phyloP scores from a whole-genome alignment of 2,797 vertebrate species.

The Euthynnus affinis region DNA sequence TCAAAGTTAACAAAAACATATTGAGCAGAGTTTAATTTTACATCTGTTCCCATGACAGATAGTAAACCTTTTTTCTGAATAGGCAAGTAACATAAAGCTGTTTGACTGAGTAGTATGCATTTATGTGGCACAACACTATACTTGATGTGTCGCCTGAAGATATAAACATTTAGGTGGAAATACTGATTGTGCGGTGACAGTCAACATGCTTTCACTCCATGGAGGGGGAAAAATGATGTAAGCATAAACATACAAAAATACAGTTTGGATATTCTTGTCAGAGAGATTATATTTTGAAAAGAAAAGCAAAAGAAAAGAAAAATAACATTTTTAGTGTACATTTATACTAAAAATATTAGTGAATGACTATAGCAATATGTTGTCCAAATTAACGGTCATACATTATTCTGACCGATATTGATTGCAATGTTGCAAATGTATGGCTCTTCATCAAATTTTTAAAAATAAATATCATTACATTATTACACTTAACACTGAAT shows the following conservation, averaged over 20 bases:
- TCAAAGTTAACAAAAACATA: conserved; percentile 50
- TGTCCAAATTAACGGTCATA: neutral
- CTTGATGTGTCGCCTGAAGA: conserved; percentile 52
- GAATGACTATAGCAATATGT: neutral
- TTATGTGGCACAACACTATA: conserved; percentile 42
- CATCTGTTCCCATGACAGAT: conserved; percentile 49
- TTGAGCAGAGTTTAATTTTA: conserved; percentile 47
- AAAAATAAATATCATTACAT: conserved; percentile 14
- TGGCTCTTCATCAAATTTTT: neutral
- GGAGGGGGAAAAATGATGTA: conserved; percentile 2
- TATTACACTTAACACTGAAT: neutral
- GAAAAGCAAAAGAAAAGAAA: conserved; percentile 15
- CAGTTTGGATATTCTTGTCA: conserved; percentile 5
- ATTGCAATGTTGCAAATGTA: conserved; percentile 6
- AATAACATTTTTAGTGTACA: neutral
- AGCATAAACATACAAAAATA: conserved; percentile 35
- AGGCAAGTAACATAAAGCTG: conserved; percentile 40
- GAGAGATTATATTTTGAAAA: conserved; percentile 12
- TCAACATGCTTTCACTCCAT: conserved; percentile 27
- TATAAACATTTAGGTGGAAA: conserved; percentile 59
- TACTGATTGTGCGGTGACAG: conserved; percentile 27
- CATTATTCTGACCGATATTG: conserved; percentile 15
- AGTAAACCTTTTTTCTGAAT: conserved; percentile 49
- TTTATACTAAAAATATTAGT: neutral
- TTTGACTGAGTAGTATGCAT: conserved; percentile 42